These are phyloP conservation scores for Alligator mississippiensis DNA, from an alignment of 2,113 vertebrate genomes.

Conservation along the genomic window DNA sequence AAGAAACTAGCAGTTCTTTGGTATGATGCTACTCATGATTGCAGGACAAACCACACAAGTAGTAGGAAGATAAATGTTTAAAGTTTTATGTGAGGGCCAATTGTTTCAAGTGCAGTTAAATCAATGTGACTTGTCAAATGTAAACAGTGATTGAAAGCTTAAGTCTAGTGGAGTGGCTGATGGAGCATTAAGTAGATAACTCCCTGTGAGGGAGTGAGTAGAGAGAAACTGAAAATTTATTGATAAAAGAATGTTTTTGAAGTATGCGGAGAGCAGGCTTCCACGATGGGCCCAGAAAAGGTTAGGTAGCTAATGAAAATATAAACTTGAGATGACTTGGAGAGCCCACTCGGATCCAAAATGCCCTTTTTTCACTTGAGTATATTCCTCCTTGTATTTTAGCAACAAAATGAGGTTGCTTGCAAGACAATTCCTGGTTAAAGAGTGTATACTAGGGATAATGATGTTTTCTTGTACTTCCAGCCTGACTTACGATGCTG, in stretches of 20 bases:
- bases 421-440: not conserved
- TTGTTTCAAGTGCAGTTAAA: not conserved
- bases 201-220: not conserved
- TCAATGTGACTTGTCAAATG: not conserved
- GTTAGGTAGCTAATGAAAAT: no score
- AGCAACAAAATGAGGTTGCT: not conserved
- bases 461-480: not conserved
- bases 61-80: not conserved
- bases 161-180: not conserved
- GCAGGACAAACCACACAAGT: not conserved
- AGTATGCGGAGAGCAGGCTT: not conserved
- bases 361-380: not conserved
- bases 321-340: no score
- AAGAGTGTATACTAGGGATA: not conserved
- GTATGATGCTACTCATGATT: not conserved
- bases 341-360: not conserved
- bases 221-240: rapidly evolving
- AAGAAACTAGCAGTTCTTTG: not conserved
- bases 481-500: not conserved
- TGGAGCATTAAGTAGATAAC: not conserved
- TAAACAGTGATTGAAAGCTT: not conserved
- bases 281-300: not conserved
- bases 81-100: not conserved
- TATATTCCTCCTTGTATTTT: rapidly evolving
- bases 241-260: not conserved